phyloP scores from a whole-genome alignment of 2,113 vertebrate species.

The Chrysochloris asiatica region DNA sequence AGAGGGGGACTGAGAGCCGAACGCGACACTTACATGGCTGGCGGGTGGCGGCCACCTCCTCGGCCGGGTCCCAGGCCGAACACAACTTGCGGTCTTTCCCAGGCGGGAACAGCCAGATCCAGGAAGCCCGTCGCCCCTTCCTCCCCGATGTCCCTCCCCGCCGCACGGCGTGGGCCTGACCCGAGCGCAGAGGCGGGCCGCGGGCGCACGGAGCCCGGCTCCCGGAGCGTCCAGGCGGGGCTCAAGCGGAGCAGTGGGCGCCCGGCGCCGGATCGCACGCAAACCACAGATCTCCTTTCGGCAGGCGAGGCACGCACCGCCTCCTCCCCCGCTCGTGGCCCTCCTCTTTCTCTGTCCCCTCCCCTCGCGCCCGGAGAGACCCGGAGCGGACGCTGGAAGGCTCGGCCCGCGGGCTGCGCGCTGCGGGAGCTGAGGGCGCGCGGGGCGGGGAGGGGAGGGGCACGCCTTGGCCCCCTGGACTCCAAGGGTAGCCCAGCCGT shows the following conservation, averaged over 20 bases:
- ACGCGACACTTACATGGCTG: constrained; percentile 58
- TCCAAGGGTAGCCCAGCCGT: no score
- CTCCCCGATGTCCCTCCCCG: not conserved
- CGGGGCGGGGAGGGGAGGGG: not conserved
- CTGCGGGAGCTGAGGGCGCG: constrained; percentile 43
- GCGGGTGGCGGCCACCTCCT: constrained; percentile 31
- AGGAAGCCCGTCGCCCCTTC: not conserved
- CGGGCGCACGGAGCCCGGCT: not conserved
- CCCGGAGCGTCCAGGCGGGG: not conserved
- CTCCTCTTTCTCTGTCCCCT: constrained; percentile 29
- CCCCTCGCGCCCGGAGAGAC: constrained; percentile 48
- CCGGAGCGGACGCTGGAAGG: not conserved
- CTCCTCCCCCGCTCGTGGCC: constrained; percentile 47
- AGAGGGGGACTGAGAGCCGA: not conserved
- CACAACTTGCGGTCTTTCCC: constrained; percentile 69
- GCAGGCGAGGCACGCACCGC: constrained; percentile 67
- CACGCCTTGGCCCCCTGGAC: constrained; percentile 72
- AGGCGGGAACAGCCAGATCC: constrained; percentile 22
- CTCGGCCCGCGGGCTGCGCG: constrained; percentile 67
- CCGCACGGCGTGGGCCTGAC: not conserved
- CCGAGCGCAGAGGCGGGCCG: not conserved
- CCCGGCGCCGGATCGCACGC: constrained; percentile 35
- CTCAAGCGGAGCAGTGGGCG: no score
- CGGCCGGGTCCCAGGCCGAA: constrained; percentile 35
- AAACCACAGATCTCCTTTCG: not conserved